These are phyloP conservation scores for Heliconius hortense DNA, from an alignment of 2,888 invertebrate genomes.

Conservation along the genomic window DNA sequence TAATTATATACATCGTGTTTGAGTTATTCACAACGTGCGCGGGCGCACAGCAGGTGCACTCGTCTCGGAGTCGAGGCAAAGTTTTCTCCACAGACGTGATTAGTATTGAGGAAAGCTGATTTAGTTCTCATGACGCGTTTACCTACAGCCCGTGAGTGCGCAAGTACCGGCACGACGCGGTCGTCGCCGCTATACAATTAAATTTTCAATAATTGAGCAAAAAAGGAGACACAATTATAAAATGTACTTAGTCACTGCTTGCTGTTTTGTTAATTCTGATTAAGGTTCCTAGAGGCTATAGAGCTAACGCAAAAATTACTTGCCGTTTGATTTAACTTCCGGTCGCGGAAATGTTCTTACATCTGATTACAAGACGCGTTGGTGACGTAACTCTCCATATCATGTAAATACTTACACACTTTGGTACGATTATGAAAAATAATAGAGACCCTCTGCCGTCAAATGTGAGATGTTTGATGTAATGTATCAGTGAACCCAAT, in stretches of 20 bases:
- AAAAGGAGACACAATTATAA: neutral
- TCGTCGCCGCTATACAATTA: neutral
- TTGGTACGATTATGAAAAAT: neutral
- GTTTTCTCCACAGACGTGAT: neutral
- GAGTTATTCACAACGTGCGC: neutral
- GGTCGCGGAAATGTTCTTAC: slow-evolving; percentile 10
- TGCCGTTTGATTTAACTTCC: slow-evolving; percentile 23
- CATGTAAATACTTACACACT: slow-evolving; percentile 2
- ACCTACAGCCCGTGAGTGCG: neutral
- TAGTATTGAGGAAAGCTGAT: slow-evolving; percentile 2
- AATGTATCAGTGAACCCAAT: slow-evolving; percentile 2
- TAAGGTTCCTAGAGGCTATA: neutral
- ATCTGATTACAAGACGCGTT: neutral
- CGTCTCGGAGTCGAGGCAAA: neutral
- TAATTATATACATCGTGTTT: neutral
- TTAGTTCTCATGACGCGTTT: neutral
- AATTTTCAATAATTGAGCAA: neutral
- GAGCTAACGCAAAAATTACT: slow-evolving; percentile 1
- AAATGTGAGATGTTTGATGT: neutral
- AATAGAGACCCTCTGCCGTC: neutral
- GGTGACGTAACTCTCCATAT: slow-evolving; percentile 17
- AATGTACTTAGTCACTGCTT: slow-evolving; percentile 9
- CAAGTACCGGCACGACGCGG: too few relatives aligned
- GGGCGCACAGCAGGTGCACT: neutral
- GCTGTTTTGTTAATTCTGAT: slow-evolving; percentile 15